Evolutionary conservation across 2,797 vertebrate species (phyloP), one percentile per base, ranked within the genome.

Genomic region (Streptopelia turtur): DNA sequence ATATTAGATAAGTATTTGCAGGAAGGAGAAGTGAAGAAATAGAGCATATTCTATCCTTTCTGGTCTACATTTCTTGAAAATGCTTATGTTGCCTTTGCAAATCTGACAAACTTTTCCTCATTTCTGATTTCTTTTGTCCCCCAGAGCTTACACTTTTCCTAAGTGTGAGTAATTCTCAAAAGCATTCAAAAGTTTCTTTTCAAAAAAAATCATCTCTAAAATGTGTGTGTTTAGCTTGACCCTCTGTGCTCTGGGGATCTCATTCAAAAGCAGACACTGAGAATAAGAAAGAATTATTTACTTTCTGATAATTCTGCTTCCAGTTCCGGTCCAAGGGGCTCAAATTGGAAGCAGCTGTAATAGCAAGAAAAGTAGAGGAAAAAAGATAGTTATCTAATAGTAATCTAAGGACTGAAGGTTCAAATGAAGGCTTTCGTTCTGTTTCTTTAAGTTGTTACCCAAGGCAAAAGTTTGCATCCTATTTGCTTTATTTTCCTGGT

Each of bases 271-370:
- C 82, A 95, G 85, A 83, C 87, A 71, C 75, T 69, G 64, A 94
- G 60, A 87, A 72, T 81, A 93, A 77, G 55, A 70, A 87, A 85
- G 55, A 84, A 83, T 49, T 25, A 35, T 90, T 82, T 95, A 83
- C 52, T 55, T 91, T 89, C 49, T 87, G 64, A 63, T 77, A 83
- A 21, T 89, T 89, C 49, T 74, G 10, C 50, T 93, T 95, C 79
- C 56, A 69, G 50, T 87, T 89, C 64, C 80, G 60, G 37, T 90
- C 91, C 64, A 28, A 91, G 50, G 91, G 79, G 27, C 60, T 96
- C 16, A 87, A 85, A 95, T 89, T 93, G 50, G 61, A 92, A 94
- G 89, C 94, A 97, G 87, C 68, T 97, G 89, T 83, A 94, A 81
- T 25, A 89, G 41, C 66, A 89, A 81, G 53, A 82, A 57, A 92